Evolutionary conservation across 1,140 invertebrate genomes (phyloP).

Genomic region (Drosophila ohnishii): DNA sequence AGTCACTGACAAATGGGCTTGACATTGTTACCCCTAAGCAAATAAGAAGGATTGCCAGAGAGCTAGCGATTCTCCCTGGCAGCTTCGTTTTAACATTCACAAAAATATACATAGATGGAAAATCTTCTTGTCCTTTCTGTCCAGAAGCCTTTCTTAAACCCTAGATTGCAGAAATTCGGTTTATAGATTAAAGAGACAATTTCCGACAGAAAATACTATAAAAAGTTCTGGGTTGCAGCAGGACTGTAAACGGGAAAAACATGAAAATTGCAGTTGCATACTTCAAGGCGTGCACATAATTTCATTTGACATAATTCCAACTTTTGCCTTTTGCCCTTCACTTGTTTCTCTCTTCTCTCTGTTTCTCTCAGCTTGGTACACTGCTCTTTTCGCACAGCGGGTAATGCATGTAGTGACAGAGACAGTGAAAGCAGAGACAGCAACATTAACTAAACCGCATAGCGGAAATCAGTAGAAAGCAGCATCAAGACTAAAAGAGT

Average conservation of each 20-base stretch:
- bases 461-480: conserved; percentile 17
- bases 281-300: conserved; percentile 43
- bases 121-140: too few relatives aligned
- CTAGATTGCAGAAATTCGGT: background rate
- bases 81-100: background rate
- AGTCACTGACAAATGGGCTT: conserved; percentile 49
- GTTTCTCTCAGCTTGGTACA: conserved; percentile 1
- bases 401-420: conserved; percentile 11
- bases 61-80: background rate
- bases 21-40: conserved; percentile 38
- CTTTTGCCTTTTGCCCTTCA: conserved; percentile 46
- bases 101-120: background rate
- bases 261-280: conserved; percentile 32
- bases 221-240: background rate
- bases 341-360: background rate
- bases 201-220: background rate
- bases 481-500: background rate
- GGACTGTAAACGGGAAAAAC: conserved; percentile 11
- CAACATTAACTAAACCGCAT: conserved; percentile 37
- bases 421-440: conserved; percentile 17
- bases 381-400: conserved; percentile 16
- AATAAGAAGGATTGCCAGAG: conserved; percentile 16
- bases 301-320: conserved; percentile 40
- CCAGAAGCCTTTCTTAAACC: background rate
- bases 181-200: background rate